phyloP scores from a whole-genome alignment of 2,888 invertebrate genomes.

The Spodoptera picta region DNA sequence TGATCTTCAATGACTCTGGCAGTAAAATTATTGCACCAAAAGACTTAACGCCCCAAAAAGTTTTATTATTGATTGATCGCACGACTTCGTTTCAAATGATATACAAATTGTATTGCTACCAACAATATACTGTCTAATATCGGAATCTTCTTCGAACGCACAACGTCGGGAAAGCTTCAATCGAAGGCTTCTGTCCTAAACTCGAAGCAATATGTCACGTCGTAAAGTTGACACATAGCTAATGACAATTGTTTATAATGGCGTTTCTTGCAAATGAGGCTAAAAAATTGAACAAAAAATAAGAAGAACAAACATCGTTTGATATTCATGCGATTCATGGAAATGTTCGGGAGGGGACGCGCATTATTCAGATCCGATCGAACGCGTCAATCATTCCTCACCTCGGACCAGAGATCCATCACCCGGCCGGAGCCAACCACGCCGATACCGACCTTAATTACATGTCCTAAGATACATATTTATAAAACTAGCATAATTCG shows the following conservation, averaged over 20 bases:
- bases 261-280: constrained; percentile 52
- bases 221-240: constrained; percentile 44
- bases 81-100: too few relatives aligned
- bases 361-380: constrained; percentile 70
- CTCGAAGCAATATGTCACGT: constrained; percentile 23
- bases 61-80: too few relatives aligned
- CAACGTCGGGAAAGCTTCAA: background rate
- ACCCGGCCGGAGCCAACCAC: constrained; percentile 12
- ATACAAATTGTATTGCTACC: too few relatives aligned
- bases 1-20: too few relatives aligned
- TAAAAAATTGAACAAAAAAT: constrained; percentile 55
- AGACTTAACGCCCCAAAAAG: too few relatives aligned
- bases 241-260: constrained; percentile 61
- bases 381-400: constrained; percentile 73
- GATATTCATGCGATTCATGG: constrained; percentile 78
- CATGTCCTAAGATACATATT: constrained; percentile 47
- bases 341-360: constrained; percentile 64
- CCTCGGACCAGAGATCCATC: constrained; percentile 61
- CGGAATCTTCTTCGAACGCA: too few relatives aligned
- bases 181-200: constrained; percentile 3
- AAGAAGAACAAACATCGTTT: constrained; percentile 64
- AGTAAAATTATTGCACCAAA: too few relatives aligned
- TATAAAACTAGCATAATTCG: constrained; percentile 42
- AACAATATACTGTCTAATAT: too few relatives aligned
- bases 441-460: constrained; percentile 52